Evolutionary conservation across 2,888 invertebrate species (phyloP).

Genomic region (Amiota mariae): DNA sequence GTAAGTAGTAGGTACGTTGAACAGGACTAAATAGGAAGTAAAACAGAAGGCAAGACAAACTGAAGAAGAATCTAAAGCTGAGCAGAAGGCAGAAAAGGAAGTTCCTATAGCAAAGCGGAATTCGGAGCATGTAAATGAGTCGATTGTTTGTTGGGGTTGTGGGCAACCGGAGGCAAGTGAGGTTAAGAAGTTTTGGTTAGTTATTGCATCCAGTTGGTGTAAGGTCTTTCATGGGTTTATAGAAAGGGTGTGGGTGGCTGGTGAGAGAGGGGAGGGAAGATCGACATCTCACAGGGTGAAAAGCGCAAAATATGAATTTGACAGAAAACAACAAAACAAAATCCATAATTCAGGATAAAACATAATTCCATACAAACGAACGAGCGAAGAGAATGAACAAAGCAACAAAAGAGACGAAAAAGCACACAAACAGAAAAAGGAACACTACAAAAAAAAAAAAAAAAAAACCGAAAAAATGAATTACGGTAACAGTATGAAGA

Average conservation of each 20-base stretch:
- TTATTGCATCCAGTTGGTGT: constrained; percentile 7
- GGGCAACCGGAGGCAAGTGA: neutral
- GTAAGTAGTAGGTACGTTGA: too few species aligned
- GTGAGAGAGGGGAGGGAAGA: neutral
- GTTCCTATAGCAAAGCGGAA: constrained; percentile 27
- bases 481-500: constrained; percentile 44
- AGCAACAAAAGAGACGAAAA: constrained; percentile 40
- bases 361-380: constrained; percentile 63
- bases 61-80: neutral
- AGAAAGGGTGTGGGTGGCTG: neutral
- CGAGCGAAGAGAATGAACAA: constrained; percentile 46
- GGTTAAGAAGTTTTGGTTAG: constrained; percentile 23
- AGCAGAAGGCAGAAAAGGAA: constrained; percentile 39
- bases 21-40: neutral
- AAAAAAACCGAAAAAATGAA: constrained; percentile 41
- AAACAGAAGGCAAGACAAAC: constrained; percentile 42
- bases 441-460: constrained; percentile 35
- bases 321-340: constrained; percentile 72
- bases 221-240: neutral
- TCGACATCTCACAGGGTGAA: constrained; percentile 11
- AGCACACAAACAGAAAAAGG: constrained; percentile 42
- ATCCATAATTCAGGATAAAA: constrained; percentile 72
- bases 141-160: constrained; percentile 43
- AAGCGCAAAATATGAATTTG: constrained; percentile 69
- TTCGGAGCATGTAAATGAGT: constrained; percentile 65